Base-by-base conservation (phyloP, 1,140 invertebrate genomes). In the Melitaea cinxia region DNA sequence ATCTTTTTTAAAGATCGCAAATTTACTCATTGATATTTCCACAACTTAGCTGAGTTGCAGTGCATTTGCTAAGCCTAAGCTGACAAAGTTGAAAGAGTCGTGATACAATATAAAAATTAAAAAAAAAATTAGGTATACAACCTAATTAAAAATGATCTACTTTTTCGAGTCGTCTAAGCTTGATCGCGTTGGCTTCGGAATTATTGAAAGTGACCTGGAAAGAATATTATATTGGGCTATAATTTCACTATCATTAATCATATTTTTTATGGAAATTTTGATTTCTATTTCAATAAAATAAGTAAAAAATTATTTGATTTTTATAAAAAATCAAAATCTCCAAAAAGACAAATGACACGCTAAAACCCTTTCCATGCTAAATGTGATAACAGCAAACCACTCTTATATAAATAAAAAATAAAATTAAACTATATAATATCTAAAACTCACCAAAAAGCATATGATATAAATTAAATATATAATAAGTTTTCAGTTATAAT, bases 171-270 rank as follows among this genome's bases (percentile, higher is more conserved):
- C 84, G 26, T 88, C 83, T 57, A 83, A 62, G 58, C 83, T 85
- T 33, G 88, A 82, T 28, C 78, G 78, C 53, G 83, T 79, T 14
- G 88, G 85, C 69, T 84, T 89, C 6, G 85, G 76, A 17, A 91
- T 70, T 80, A 82, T 85, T 39, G 86, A 85, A n/a, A 90, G 78
- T 23, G 88, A 90, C 76, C 88, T 90, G 85, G 52, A 88, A 90
- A 74, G 33, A 61, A 54, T 53, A 60, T 65, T 35, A 30, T 54
- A 14, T 52, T 63, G 39, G 21, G 23, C 59, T 42, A 47, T 19
- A 24, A 47, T 47, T 12, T 1, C 6, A 23, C n/a, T 23, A 47
- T 4, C 15, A 24, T 9, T 0, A 47, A 47, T 28, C 24, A 54
- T 23, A 37, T 19, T 17, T 54, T 1, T 54, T 10, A 37, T 63